Percentiles rank a stretch among this genome's conserved stretches.
Conservation (phyloP, 2,113 vertebrate genomes). For the Gnathonemus echidnorhynchus region DNA sequence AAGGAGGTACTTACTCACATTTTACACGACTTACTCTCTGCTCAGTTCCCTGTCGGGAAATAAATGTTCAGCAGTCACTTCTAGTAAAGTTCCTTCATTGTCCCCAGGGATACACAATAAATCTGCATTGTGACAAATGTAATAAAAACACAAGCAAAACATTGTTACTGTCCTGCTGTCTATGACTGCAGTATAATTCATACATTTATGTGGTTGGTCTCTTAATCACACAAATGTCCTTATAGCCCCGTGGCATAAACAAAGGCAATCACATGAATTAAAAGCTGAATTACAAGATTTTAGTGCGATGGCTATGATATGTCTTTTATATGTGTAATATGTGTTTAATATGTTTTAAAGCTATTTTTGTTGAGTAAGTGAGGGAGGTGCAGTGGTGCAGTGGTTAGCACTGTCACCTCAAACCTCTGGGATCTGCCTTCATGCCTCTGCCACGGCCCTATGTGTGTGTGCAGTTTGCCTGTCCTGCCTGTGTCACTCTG, state of each 20-base stretch:
- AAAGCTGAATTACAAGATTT: not conserved
- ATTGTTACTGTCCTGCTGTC: not conserved
- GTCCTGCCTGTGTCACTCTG: not conserved
- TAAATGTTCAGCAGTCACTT: not conserved
- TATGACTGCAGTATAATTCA: not conserved
- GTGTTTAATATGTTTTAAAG: not conserved
- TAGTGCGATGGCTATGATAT: not conserved
- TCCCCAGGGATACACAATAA: not conserved
- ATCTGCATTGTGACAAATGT: not conserved
- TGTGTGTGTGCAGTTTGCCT: not conserved
- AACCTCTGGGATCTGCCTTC: not conserved
- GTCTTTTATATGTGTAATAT: not conserved
- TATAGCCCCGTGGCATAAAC: not conserved
- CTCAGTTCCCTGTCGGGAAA: not conserved
- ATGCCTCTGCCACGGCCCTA: not conserved
- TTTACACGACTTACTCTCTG: not conserved
- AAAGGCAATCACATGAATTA: not conserved
- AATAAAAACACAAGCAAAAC: not conserved
- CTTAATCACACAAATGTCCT: not conserved
- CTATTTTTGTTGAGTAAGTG: not conserved
- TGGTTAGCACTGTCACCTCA: not conserved
- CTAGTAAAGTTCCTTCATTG: not conserved
- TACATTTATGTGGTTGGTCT: not conserved
- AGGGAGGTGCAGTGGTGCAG: not conserved
- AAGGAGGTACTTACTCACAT: slow-evolving; percentile 58